Conservation (phyloP, 2,888 invertebrate species). For the Mimumesa dahlbomi region DNA sequence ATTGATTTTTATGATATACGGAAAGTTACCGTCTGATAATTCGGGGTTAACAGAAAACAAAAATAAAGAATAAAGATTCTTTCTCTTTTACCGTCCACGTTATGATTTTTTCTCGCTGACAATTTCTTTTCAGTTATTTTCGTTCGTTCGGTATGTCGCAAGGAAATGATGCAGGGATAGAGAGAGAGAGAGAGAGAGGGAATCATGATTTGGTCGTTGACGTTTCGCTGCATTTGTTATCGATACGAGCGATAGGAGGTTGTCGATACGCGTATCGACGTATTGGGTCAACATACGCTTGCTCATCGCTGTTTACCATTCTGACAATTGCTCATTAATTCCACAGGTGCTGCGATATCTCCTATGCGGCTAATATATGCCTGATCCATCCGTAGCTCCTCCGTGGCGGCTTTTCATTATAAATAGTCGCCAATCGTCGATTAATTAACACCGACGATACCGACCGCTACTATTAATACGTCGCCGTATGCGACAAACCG, state of each 20-base stretch:
- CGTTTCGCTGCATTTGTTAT: conserved; percentile 1
- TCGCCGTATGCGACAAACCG: not conserved
- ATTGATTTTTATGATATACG: too few species aligned
- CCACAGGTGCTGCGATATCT: conserved; percentile 49
- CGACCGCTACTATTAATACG: conserved; percentile 36
- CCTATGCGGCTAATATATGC: conserved; percentile 5
- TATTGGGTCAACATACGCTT: conserved; percentile 42
- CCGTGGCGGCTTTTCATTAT: conserved; percentile 24
- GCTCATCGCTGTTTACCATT: conserved; percentile 52
- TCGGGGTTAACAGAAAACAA: too few species aligned
- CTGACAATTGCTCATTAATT: conserved; percentile 53
- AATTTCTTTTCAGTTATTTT: too few species aligned
- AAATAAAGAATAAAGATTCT: too few species aligned
- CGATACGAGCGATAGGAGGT: conserved; percentile 12
- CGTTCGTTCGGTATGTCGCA: too few species aligned
- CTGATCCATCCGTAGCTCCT: conserved; percentile 7
- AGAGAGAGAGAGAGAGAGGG: too few species aligned
- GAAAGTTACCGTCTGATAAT: too few species aligned
- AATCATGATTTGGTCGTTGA: not conserved
- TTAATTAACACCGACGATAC: conserved; percentile 42
- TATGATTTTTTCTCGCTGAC: too few species aligned
- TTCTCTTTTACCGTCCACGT: too few species aligned
- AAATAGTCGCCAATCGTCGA: conserved; percentile 51
- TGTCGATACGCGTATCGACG: conserved; percentile 13
- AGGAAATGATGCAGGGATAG: too few species aligned